phyloP scores from a whole-genome alignment of 2,797 vertebrate genomes.

The Rhinophrynus dorsalis region DNA sequence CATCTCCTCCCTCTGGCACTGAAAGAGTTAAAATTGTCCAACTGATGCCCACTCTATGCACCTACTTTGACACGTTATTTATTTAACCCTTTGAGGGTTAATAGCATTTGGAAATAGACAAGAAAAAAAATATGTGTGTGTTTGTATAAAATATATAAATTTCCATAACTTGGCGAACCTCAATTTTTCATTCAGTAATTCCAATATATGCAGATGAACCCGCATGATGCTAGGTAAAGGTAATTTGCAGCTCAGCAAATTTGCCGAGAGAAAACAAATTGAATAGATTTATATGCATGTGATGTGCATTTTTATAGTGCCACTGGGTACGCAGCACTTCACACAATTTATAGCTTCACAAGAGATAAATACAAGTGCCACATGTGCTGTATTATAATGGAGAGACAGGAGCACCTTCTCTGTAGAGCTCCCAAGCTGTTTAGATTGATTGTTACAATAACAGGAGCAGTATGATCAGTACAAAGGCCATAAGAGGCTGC shows the following conservation, averaged over 20 bases:
- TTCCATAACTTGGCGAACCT: no score
- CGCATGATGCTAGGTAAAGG: not conserved
- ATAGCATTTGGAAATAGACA: no score
- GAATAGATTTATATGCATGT: not conserved
- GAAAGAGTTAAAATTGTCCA: no score
- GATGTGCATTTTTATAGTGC: not conserved
- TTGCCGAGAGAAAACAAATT: not conserved
- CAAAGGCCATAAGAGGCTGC: no score
- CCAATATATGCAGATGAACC: not conserved
- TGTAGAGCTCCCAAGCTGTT: not conserved
- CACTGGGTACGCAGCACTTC: not conserved
- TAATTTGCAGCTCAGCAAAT: not conserved
- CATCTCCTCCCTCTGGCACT: no score
- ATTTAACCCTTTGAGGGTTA: no score
- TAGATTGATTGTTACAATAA: not conserved
- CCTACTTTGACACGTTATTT: no score
- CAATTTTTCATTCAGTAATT: not conserved
- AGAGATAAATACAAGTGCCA: not conserved
- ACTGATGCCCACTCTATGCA: no score
- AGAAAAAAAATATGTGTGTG: no score
- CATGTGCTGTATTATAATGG: no score
- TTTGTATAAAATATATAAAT: no score
- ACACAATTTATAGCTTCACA: not conserved
- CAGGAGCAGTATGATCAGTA: no score
- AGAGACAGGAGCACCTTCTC: not conserved